Base-by-base conservation (phyloP, 30 jellyfish, hydroid and myxozoan species). In the Clytia hemisphaerica region DNA sequence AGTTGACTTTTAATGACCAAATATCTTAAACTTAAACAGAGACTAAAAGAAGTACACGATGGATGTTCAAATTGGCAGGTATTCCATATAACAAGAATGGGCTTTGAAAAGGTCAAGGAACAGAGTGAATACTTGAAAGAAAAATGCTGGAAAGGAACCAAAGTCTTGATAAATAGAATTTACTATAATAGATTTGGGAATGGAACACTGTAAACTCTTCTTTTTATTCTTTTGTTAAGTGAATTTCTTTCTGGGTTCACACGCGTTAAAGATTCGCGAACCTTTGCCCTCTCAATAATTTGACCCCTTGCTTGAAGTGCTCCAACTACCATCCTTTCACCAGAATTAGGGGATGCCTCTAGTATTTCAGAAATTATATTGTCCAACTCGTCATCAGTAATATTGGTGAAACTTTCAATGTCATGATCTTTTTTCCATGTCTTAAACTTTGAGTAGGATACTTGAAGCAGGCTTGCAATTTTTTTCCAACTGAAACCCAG, bases 131-230 rank as follows among this genome's bases (percentile, higher is more conserved):
- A n/a, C n/a, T n/a, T n/a, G n/a, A n/a, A n/a, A n/a, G n/a, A n/a
- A n/a, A n/a, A n/a, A n/a, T n/a, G n/a, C n/a, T n/a, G n/a, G n/a
- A n/a, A n/a, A n/a, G n/a, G n/a, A n/a, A n/a, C n/a, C n/a, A n/a
- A n/a, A n/a, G n/a, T 6, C 25, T 19, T 6, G 24, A 50, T 14
- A 6, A 10, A n/a, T n/a, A 10, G 15, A 9, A n/a, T 40, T 40
- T 9, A 9, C 63, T 33, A 49, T 16, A 49, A 49, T 6, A 4
- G 25, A 33, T 49, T 49, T 6, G 63, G 32, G 25, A 28, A 49
- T 6, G 63, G 63, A 49, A 49, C 63, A 16, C 25, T 49, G 63
- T 49, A 49, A 6, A 49, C 63, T 4, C 63, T 6, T 16, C 63
- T 28, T 6, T 33, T 28, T 4, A 49, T 49, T n/a, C n/a, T n/a